Evolutionary conservation across 2,113 vertebrate species (phyloP).

Genomic region (Neolamprologus sp.): DNA sequence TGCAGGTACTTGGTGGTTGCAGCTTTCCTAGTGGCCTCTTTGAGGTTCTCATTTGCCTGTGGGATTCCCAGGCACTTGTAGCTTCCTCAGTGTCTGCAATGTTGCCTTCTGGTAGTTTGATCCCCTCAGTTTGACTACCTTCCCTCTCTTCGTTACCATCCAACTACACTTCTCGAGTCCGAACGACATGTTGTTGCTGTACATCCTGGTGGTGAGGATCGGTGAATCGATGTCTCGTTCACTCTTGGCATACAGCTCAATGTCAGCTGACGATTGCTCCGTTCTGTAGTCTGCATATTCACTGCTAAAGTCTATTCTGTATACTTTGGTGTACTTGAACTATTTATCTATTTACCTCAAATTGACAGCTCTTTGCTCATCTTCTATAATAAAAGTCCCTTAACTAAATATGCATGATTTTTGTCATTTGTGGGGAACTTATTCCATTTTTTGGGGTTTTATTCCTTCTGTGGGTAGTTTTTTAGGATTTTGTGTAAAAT

Average conservation of each 20-base stretch:
- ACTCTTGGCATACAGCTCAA: neutral
- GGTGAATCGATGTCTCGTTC: neutral
- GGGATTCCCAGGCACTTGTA: neutral
- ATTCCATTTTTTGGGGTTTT: neutral
- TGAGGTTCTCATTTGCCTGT: neutral
- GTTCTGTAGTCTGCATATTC: neutral
- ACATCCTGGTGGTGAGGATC: neutral
- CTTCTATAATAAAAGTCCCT: neutral
- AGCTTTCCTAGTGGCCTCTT: neutral
- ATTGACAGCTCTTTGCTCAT: neutral
- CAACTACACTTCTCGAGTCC: neutral
- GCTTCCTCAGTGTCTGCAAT: neutral
- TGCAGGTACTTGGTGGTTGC: neutral
- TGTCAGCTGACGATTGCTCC: neutral
- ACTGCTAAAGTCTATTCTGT: neutral
- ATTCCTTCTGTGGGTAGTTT: neutral
- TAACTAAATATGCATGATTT: neutral
- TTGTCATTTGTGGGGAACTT: neutral
- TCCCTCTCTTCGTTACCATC: neutral
- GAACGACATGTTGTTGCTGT: neutral
- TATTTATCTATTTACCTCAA: neutral
- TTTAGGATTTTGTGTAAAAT: neutral
- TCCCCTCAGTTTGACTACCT: neutral
- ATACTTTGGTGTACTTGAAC: neutral
- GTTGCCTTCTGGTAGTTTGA: neutral